Evolutionary conservation across 2,888 invertebrate species (phyloP), one percentile per base, ranked within the genome.

Genomic region (Caenorhabditis uteleia): DNA sequence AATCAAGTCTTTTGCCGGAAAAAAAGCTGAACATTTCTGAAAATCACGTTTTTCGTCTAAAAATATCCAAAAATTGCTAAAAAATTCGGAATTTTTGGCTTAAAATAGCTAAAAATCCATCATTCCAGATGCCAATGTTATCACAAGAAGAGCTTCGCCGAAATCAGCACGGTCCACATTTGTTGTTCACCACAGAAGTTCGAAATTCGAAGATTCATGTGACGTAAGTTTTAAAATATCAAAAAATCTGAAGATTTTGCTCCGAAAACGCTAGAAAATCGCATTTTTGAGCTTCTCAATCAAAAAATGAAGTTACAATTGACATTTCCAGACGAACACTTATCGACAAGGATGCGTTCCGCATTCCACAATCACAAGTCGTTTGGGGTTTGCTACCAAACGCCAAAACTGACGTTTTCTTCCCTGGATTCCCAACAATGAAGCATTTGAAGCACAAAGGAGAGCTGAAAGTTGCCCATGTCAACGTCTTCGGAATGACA

Each of bases 391-490:
- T 91, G 62, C 87, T 89, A 81, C 88, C 89, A 0, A 89, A 89
- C 53, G 89, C 89, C 0, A 85, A 87, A 56, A 84, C 88, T 29
- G 88, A 90, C 77, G 87, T 90, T 47, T 89, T 90, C 82, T 91
- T 89, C 84, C 91, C 91, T 0, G 95, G 95, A 10, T 97, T 97
- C 84, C 95, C 95, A 0, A 93, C 93, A 0, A 88, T 95, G 85
- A 90, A 90, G 74, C 91, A 93, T 84, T 85, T 95, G 33, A 86
- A 89, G 23, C 92, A 92, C 83, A 87, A 86, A 81, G 91, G 65
- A 91, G 84, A 34, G 10, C 50, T 77, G 10, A 40, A 50, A n/a
- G 38, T 31, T n/a, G 61, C 68, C 16, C 89, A 88, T 74, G 91
- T 95, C 6, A 91, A 89, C 84, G 93, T 97, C 2, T 97, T 97